A percentile compares a stretch with the other conserved stretches of the same genome.
Conservation (phyloP, 2,797 vertebrate species). For the Platalea minor region DNA sequence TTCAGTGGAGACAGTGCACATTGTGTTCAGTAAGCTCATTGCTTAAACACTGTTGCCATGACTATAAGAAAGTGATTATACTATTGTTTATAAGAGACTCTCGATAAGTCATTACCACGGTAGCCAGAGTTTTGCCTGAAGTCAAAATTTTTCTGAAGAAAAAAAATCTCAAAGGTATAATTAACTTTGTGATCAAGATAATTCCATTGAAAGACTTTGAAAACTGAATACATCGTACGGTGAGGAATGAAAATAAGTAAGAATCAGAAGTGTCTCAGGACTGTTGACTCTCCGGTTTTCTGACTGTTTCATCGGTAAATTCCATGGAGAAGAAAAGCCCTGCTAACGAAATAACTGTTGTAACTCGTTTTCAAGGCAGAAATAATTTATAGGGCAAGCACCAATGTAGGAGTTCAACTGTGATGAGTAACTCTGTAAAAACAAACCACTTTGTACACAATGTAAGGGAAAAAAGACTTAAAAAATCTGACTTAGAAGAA, state of each 20-base stretch:
- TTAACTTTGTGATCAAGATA: constrained; percentile 53
- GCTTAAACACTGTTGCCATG: constrained; percentile 54
- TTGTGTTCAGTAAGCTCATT: constrained; percentile 45
- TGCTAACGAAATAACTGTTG: neutral
- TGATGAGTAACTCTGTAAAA: neutral
- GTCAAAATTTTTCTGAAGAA: constrained; percentile 8
- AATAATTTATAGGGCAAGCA: constrained; percentile 9
- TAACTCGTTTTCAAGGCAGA: constrained; percentile 2
- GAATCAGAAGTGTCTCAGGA: neutral
- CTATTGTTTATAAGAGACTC: constrained; percentile 46
- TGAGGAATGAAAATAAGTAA: constrained; percentile 12
- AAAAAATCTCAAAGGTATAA: constrained; percentile 20
- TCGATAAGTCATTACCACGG: constrained; percentile 32
- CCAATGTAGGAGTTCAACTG: neutral
- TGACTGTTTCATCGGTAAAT: neutral
- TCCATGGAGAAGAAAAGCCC: neutral
- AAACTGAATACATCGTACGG: neutral
- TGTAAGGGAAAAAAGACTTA: neutral
- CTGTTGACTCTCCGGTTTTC: neutral
- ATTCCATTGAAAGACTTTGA: neutral
- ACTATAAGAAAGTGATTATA: constrained; percentile 64
- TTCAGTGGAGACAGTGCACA: constrained; percentile 25
- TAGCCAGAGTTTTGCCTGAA: constrained; percentile 48
- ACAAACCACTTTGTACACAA: neutral
- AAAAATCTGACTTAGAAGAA: neutral